Percentiles rank a stretch among this genome's conserved stretches.
These are phyloP conservation scores for Anolis apletophallus DNA, from an alignment of 2,797 vertebrate genomes.

Conservation along the genomic window DNA sequence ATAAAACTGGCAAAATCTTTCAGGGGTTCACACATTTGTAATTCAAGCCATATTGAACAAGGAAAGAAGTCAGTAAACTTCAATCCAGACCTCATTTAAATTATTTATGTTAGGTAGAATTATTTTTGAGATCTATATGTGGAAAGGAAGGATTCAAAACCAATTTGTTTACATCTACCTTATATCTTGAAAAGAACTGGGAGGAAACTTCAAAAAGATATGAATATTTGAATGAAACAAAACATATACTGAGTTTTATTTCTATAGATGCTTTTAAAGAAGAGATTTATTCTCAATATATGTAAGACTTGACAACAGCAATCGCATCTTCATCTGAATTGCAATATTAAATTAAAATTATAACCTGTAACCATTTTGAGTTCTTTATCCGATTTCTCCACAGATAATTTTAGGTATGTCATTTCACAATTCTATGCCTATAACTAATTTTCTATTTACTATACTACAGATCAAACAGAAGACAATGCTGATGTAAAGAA, in stretches of 20 bases:
- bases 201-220: too few species aligned
- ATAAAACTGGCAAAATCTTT: neutral
- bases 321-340: neutral
- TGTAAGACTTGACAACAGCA: neutral
- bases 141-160: conserved; percentile 18
- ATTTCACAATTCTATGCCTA: conserved; percentile 11
- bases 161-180: neutral
- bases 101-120: neutral
- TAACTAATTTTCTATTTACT: neutral
- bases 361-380: neutral
- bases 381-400: neutral
- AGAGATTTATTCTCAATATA: neutral
- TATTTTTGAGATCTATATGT: neutral
- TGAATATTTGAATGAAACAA: neutral
- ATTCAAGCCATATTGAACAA: neutral
- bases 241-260: neutral
- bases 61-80: neutral
- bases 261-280: neutral
- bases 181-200: too few species aligned
- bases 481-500: neutral
- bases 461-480: neutral
- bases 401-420: conserved; percentile 7
- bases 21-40: neutral
- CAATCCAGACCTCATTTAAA: conserved; percentile 13
- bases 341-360: neutral